Conservation (phyloP, 2,888 invertebrate species). For the Stenodera caucasica region DNA sequence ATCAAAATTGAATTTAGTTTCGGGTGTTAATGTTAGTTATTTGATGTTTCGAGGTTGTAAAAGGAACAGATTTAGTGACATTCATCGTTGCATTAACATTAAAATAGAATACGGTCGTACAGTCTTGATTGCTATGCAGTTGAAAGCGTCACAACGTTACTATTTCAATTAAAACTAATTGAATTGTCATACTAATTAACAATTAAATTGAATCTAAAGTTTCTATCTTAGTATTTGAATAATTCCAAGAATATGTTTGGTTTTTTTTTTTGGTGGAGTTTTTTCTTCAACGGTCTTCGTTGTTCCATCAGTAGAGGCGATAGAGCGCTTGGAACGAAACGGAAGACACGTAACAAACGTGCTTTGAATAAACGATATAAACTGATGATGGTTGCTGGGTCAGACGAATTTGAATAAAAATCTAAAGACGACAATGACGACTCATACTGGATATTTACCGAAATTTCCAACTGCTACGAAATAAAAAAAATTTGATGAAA, state of each 20-base stretch:
- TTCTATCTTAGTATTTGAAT: too few species aligned
- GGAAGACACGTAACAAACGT: slow-evolving; percentile 5
- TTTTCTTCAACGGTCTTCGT: neutral
- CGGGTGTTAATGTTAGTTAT: too few species aligned
- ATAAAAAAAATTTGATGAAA: too few species aligned
- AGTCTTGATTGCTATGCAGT: neutral
- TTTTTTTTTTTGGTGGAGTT: neutral
- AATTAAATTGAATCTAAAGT: too few species aligned
- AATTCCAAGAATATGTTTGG: neutral
- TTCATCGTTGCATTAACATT: neutral
- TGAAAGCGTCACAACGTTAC: neutral
- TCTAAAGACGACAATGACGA: neutral
- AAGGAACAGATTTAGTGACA: neutral
- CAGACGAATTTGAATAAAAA: slow-evolving; percentile 6
- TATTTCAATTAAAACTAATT: neutral
- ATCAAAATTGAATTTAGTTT: too few species aligned
- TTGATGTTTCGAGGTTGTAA: too few species aligned
- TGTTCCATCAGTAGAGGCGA: neutral
- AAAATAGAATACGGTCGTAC: neutral
- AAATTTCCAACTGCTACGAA: too few species aligned
- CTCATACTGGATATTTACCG: neutral
- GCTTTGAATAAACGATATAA: slow-evolving; percentile 3
- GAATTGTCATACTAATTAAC: neutral
- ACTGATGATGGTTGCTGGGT: neutral
- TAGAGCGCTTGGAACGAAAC: neutral